Conservation (phyloP, 2,888 invertebrate genomes). For the Meganola albula region DNA sequence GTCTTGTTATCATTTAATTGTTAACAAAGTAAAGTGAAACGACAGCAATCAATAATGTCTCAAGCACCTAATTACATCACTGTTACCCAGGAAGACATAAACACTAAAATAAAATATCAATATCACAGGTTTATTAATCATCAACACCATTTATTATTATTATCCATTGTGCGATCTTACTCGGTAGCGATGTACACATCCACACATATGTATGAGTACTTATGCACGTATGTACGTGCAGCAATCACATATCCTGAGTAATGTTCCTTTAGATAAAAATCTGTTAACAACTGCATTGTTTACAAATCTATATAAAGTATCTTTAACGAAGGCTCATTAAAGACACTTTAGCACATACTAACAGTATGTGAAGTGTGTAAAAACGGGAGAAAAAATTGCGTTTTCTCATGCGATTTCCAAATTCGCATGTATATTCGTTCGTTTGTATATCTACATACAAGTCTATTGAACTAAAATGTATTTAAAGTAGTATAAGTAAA, state of each 20-base stretch:
- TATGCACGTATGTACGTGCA: too few relatives aligned
- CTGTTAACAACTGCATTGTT: too few relatives aligned
- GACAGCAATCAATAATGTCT: not conserved
- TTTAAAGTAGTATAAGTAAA: not conserved
- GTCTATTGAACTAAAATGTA: not conserved
- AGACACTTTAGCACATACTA: slow-evolving; percentile 28
- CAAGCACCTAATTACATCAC: not conserved
- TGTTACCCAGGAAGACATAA: slow-evolving; percentile 16
- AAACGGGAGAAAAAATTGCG: slow-evolving; percentile 16
- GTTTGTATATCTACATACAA: too few relatives aligned
- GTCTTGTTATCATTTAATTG: too few relatives aligned
- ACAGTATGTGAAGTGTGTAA: slow-evolving; percentile 17
- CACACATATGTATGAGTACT: too few relatives aligned
- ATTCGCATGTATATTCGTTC: slow-evolving; percentile 29
- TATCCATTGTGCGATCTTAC: slow-evolving; percentile 22
- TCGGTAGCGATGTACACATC: slow-evolving; percentile 15
- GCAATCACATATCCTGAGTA: too few relatives aligned
- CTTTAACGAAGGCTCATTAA: too few relatives aligned
- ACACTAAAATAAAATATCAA: slow-evolving; percentile 2
- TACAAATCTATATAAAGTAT: slow-evolving; percentile 36
- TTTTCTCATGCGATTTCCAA: slow-evolving; percentile 31
- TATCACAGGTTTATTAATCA: slow-evolving; percentile 15
- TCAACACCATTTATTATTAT: slow-evolving; percentile 12
- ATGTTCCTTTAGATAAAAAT: slow-evolving; percentile 18
- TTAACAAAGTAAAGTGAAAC: too few relatives aligned